phyloP scores from a whole-genome alignment of 1,140 invertebrate genomes.

The Dreissena rostriformis region DNA sequence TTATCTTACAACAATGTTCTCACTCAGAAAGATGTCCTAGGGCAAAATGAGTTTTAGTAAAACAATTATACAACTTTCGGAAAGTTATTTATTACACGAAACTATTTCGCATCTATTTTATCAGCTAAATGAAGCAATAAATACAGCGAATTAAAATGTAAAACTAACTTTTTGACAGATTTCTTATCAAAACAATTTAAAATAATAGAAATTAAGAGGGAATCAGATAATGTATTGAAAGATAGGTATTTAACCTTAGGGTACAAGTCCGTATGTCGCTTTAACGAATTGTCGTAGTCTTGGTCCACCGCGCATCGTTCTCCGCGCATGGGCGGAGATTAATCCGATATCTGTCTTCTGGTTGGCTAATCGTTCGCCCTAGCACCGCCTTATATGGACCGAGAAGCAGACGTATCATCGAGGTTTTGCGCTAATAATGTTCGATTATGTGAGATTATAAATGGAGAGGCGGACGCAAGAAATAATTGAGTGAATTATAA shows the following conservation, averaged over 20 bases:
- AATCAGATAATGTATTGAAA: conserved; percentile 51
- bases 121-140: conserved; percentile 24
- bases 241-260: conserved; percentile 42
- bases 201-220: conserved; percentile 54
- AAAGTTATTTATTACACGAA: conserved; percentile 3
- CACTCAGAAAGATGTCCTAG: background rate
- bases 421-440: conserved; percentile 43
- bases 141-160: conserved; percentile 57
- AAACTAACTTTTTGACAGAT: conserved; percentile 53
- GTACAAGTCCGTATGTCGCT: background rate
- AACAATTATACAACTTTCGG: background rate
- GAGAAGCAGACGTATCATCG: conserved; percentile 39
- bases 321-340: conserved; percentile 22
- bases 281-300: background rate
- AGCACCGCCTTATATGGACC: conserved; percentile 32
- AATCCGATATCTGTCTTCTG: conserved; percentile 38
- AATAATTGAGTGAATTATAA: conserved; percentile 49
- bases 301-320: conserved; percentile 13
- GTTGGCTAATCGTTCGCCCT: conserved; percentile 18
- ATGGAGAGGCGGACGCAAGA: conserved; percentile 47
- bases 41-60: background rate
- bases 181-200: conserved; percentile 52
- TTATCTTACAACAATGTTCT: conserved; percentile 1
- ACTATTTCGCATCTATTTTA: conserved; percentile 2
- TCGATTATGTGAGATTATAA: conserved; percentile 51